These are phyloP conservation scores for Epistrophella euchroma DNA, from an alignment of 2,888 invertebrate genomes.

Conservation along the genomic window DNA sequence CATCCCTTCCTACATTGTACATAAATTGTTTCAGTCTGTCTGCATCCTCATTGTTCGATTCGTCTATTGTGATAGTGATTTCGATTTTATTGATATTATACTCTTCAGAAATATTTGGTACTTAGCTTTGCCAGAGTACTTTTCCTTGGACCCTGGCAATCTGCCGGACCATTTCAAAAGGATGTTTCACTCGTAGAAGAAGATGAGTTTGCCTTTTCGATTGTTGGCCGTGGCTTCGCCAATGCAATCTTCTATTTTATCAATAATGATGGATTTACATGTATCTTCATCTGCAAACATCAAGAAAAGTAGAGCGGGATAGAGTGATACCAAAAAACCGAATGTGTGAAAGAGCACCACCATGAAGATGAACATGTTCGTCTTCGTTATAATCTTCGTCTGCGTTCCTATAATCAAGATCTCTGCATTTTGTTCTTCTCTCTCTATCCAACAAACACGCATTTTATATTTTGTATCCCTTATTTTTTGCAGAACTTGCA, in stretches of 20 bases:
- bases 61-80: constrained; percentile 91
- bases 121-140: constrained; percentile 90
- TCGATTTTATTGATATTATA: constrained; percentile 96
- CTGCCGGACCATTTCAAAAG: constrained; percentile 94
- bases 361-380: too few relatives aligned
- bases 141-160: constrained; percentile 85
- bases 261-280: too few relatives aligned
- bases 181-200: constrained; percentile 99
- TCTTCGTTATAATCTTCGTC: too few relatives aligned
- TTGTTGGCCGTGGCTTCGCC: constrained; percentile 99
- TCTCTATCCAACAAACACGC: too few relatives aligned
- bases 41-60: constrained; percentile 89
- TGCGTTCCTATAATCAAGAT: too few relatives aligned
- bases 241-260: constrained; percentile 92
- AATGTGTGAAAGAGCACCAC: too few relatives aligned
- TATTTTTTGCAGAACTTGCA: too few relatives aligned
- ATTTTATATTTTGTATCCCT: too few relatives aligned
- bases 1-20: constrained; percentile 89
- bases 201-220: constrained; percentile 99
- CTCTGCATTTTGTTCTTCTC: too few relatives aligned
- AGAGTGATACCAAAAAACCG: too few relatives aligned
- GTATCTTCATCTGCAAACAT: too few relatives aligned
- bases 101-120: constrained; percentile 99
- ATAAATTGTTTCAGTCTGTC: constrained; percentile 93
- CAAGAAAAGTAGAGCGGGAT: too few relatives aligned